Conservation (phyloP, 2,113 vertebrate genomes). For the Geococcyx californianus region DNA sequence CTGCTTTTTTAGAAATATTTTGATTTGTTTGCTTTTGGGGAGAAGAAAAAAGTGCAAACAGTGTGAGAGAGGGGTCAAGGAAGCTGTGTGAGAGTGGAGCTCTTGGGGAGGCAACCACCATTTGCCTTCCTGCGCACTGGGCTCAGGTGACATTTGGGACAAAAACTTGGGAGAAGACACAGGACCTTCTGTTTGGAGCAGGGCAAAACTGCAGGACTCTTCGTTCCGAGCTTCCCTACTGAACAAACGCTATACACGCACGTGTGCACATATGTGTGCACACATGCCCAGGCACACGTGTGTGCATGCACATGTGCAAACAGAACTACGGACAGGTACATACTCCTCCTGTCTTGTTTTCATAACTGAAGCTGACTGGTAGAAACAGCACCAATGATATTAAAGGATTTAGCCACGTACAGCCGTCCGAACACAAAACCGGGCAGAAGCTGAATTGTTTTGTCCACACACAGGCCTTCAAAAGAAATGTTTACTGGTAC, state of each 20-base stretch:
- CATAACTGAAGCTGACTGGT: background rate
- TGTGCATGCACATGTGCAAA: background rate
- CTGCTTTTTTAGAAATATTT: background rate
- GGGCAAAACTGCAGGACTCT: background rate
- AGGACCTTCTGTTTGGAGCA: background rate
- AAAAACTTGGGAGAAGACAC: background rate
- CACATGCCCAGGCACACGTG: fast-evolving
- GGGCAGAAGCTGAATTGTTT: background rate
- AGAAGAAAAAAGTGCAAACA: background rate
- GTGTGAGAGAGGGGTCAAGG: background rate
- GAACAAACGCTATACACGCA: background rate
- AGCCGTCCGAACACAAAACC: background rate
- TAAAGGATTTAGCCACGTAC: background rate
- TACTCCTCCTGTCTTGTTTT: background rate
- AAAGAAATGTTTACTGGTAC: background rate
- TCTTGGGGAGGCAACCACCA: background rate
- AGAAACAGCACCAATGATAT: background rate
- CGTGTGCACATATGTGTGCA: fast-evolving
- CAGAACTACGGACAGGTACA: background rate
- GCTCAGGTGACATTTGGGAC: fast-evolving
- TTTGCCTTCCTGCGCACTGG: background rate
- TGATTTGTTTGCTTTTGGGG: background rate
- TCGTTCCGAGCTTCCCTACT: background rate
- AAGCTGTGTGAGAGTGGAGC: background rate
- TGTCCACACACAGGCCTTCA: background rate